Evolutionary conservation across 2,113 vertebrate genomes (phyloP), one percentile per base, ranked within the genome.

Genomic region (Australoheros scitulus): DNA sequence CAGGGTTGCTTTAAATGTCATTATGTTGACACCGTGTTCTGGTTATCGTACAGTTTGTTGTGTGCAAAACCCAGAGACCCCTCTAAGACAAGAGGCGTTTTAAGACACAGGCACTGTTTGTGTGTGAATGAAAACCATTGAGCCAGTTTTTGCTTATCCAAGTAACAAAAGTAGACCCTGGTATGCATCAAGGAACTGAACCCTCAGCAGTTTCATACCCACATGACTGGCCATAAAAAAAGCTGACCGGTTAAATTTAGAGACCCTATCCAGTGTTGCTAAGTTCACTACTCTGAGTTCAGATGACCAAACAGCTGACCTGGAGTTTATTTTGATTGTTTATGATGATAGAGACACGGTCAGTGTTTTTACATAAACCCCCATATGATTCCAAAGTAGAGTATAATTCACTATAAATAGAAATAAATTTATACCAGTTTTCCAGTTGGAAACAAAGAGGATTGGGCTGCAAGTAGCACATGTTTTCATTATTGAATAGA

Each of bases 161-260:
- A 18, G 59, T 7, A 29, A 24, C 20, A 58, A 22, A 36, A 85
- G 26, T 61, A 76, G 43, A 77, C 14, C 36, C 24, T 52, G 80
- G 58, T 86, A 55, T 55, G 55, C 77, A 34, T 8, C 4, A 32
- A 57, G 86, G 84, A 93, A 92, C 70, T 88, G 74, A 89, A 20
- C 84, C 82, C 78, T 92, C 91, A 94, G 92, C 93, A 88, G 85
- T 86, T 92, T 91, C 85, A 88, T 24, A 68, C 79, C 87, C 83
- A 72, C 91, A 91, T 93, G 95, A 92, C 90, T 57, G 24, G 82
- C 65, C 72, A 57, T 18, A 18, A 86, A 76, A 50, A 70, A 86
- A 94, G 92, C 94, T 92, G 91, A 92, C 89, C 76, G 87, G 86
- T 93, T 94, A 94, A 90, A 94, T 94, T 93, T 95, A 92, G 92